phyloP scores from a whole-genome alignment of 1,140 invertebrate species.

The Drosophila littoralis region DNA sequence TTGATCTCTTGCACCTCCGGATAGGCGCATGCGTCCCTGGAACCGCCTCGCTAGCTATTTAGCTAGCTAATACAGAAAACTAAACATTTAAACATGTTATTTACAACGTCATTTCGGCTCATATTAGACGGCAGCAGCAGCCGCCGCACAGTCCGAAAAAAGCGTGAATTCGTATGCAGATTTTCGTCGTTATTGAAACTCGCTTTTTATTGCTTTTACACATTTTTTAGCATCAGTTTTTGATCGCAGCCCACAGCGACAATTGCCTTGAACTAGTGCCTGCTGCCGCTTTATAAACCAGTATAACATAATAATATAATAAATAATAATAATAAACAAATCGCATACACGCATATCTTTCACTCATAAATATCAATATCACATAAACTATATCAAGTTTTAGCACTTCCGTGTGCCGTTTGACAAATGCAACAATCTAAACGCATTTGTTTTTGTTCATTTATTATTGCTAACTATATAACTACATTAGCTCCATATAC shows the following conservation, averaged over 20 bases:
- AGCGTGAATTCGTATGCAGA: conserved; percentile 37
- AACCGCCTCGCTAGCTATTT: not conserved
- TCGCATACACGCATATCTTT: conserved; percentile 23
- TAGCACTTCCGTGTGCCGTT: conserved; percentile 30
- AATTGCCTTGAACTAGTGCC: conserved; percentile 70
- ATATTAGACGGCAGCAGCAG: conserved; percentile 24
- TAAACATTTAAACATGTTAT: conserved; percentile 17
- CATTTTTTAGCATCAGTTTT: conserved; percentile 54
- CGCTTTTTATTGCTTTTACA: conserved; percentile 44
- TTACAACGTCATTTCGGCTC: conserved; percentile 34
- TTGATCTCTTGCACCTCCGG: conserved; percentile 29
- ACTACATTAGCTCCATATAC: conserved; percentile 8
- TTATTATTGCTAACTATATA: not conserved
- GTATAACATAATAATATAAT: not conserved
- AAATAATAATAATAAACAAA: conserved; percentile 19
- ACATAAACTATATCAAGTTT: conserved; percentile 3
- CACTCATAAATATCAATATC: conserved; percentile 15
- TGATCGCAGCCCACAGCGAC: conserved; percentile 12
- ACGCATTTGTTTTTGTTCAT: conserved; percentile 6
- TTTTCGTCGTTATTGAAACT: conserved; percentile 39
- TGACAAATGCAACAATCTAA: conserved; percentile 15
- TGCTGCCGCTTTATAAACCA: conserved; percentile 9
- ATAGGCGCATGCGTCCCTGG: not conserved
- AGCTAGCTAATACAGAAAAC: not conserved
- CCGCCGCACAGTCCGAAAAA: conserved; percentile 12